Evolutionary conservation across 2,797 vertebrate genomes (phyloP), one percentile per base, ranked within the genome.

Genomic region (Etheostoma perlongum): DNA sequence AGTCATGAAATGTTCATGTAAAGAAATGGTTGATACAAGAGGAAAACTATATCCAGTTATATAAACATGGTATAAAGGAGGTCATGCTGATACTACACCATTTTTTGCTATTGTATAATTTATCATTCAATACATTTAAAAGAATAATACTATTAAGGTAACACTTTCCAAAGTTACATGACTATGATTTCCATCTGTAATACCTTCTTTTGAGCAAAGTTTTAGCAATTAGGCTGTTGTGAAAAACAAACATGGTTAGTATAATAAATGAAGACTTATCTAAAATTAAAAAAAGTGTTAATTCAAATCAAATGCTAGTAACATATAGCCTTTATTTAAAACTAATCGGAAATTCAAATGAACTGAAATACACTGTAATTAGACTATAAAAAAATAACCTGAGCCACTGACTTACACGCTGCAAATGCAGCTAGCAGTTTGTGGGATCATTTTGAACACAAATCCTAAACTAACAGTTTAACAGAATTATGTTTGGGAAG

Each of bases 41-140:
- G 13, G 16, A 74, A 59, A 64, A 57, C 58, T n/a, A 44, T 11
- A 73, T 63, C 54, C 13, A 72, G 15, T 40, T 36, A 49, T 19
- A 11, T 13, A 27, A 49, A 42, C 10, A 55, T 0, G 0, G 18
- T 19, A 30, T 25, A 53, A 23, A 49, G 15, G 15, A 48, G 61
- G 16, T 53, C 21, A 25, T 25, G 51, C 36, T 59, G 40, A 21
- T 6, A 60, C n/a, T 42, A 61, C 15, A 44, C 0, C 5, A 5
- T 57, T 33, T 57, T 13, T 44, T 44, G 12, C 42, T 40, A 40
- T 11, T 40, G 36, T 30, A 44, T 25, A n/a, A 19, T 59, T 59
- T 12, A 40, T 40, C 58, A 42, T 21, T 42, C 36, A 60, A 42
- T 40, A 42, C 1, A 21, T 60, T 42, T 60, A 42, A 60, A 60